A percentile compares a stretch with the other conserved stretches of the same genome.
phyloP scores from a whole-genome alignment of 1,140 invertebrate species.

The Mylabris phalerata region DNA sequence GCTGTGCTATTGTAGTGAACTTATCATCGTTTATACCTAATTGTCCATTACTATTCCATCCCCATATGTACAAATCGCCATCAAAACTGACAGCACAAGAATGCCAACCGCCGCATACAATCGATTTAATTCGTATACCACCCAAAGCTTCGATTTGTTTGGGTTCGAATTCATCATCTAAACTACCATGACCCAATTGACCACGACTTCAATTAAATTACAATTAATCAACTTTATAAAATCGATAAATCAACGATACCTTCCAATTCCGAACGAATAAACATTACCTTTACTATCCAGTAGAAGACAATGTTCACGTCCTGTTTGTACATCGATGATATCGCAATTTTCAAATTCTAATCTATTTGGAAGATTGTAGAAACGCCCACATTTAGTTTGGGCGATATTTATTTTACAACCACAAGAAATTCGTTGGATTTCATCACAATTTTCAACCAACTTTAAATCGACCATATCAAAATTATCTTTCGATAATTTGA shows the following conservation, averaged over 20 bases:
- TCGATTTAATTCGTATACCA: constrained; percentile 61
- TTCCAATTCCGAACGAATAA: constrained; percentile 74
- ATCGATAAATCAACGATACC: constrained; percentile 47
- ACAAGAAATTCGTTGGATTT: constrained; percentile 41
- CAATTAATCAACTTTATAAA: no score
- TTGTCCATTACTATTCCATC: constrained; percentile 85
- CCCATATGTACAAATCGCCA: constrained; percentile 83
- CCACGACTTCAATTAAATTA: constrained; percentile 57
- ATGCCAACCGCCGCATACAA: constrained; percentile 81
- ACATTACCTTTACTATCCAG: constrained; percentile 64
- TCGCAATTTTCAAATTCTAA: constrained; percentile 49
- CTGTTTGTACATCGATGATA: constrained; percentile 61
- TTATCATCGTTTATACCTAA: constrained; percentile 52
- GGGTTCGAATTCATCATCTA: constrained; percentile 57
- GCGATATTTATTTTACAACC: constrained; percentile 44
- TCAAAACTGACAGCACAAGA: constrained; percentile 64
- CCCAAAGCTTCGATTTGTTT: constrained; percentile 61
- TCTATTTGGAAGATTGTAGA: constrained; percentile 54
- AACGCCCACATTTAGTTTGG: constrained; percentile 45
- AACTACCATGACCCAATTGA: constrained; percentile 70
- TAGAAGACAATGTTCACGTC: constrained; percentile 71
- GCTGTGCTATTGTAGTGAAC: constrained; percentile 27
- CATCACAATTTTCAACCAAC: no score
- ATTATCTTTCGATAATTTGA: constrained; percentile 4
- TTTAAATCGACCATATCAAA: no score